Evolutionary conservation across 1,140 invertebrate genomes (phyloP).

Genomic region (Drosophila punjabiensis): DNA sequence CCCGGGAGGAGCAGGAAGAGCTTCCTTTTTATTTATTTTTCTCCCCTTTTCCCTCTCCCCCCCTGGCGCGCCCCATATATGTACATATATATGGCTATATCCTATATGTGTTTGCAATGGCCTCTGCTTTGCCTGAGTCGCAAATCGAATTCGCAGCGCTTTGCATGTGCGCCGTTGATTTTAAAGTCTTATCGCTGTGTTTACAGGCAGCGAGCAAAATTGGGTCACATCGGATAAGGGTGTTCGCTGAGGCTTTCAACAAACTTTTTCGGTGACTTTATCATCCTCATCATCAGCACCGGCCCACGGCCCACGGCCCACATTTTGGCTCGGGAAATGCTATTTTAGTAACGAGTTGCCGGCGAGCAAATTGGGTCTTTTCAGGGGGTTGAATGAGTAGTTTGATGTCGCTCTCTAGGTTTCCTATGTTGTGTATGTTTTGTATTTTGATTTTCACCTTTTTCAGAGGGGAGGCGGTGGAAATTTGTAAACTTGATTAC

Average conservation of each 20-base stretch:
- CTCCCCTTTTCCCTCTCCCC: not conserved
- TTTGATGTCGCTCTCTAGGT: conserved; percentile 7
- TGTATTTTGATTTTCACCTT: conserved; percentile 58
- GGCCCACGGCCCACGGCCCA: not conserved
- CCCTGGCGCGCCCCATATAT: conserved; percentile 54
- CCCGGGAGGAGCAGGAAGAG: conserved; percentile 28
- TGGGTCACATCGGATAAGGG: conserved; percentile 70
- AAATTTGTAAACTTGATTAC: conserved; percentile 72
- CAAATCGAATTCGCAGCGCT: conserved; percentile 45
- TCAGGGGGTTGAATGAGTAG: conserved; percentile 15
- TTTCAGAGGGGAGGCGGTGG: not conserved
- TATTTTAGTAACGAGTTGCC: conserved; percentile 45
- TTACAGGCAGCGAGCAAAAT: conserved; percentile 48
- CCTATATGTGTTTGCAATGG: not conserved
- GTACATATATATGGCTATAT: conserved; percentile 7
- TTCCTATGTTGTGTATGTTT: conserved; percentile 3
- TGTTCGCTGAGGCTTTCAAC: conserved; percentile 30
- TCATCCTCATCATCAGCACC: conserved; percentile 35
- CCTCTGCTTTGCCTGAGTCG: conserved; percentile 11
- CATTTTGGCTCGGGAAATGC: conserved; percentile 32
- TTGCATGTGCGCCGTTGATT: conserved; percentile 44
- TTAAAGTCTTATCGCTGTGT: conserved; percentile 63
- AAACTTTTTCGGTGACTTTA: conserved; percentile 47
- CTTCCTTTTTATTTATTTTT: conserved; percentile 8
- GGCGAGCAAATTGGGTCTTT: conserved; percentile 34